Evolutionary conservation across 2,113 vertebrate genomes (phyloP), one percentile per base, ranked within the genome.

Genomic region (Zeus faber): DNA sequence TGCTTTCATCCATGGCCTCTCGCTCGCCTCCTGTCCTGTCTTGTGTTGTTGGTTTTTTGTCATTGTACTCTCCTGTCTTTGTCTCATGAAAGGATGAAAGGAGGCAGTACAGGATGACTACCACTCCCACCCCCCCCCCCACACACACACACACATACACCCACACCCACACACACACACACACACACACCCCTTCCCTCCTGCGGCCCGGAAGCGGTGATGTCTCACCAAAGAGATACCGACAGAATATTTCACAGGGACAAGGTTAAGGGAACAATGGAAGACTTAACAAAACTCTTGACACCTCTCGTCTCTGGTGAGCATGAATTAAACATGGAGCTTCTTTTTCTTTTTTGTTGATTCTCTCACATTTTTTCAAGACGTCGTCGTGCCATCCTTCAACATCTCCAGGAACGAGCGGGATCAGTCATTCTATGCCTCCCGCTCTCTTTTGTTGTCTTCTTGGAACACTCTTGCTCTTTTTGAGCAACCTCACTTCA

Each of bases 261-360:
- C 83, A 59, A 83, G 72, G 76, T 79, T 78, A 83, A 82, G 62
- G 8, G 62, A 77, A 83, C 67, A 76, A 80, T 62, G 72, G 74
- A 67, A 70, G 60, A 54, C 70, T 78, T 73, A 67, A 87, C 79
- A 84, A 78, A 85, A 83, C 74, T 80, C 78, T 73, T 76, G 76
- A 87, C 83, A 84, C 80, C 81, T 77, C 63, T 56, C 69, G n/a
- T n/a, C 73, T 72, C 77, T 67, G 10, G 11, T 45, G 70, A 66
- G 46, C 82, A 83, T 79, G 78, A 85, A 87, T 87, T 81, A 83
- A 85, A 79, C 62, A 82, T 73, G 64, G 8, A 4, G 11, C 21
- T n/a, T 1, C 57, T 53, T 48, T 70, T 64, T 41, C 37, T 13
- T 5, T 14, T n/a, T 49, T 57, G 65, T 72, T 63, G 21, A 6